Evolutionary conservation across 2,888 invertebrate genomes (phyloP).

Genomic region (Amblyteles armatorius): DNA sequence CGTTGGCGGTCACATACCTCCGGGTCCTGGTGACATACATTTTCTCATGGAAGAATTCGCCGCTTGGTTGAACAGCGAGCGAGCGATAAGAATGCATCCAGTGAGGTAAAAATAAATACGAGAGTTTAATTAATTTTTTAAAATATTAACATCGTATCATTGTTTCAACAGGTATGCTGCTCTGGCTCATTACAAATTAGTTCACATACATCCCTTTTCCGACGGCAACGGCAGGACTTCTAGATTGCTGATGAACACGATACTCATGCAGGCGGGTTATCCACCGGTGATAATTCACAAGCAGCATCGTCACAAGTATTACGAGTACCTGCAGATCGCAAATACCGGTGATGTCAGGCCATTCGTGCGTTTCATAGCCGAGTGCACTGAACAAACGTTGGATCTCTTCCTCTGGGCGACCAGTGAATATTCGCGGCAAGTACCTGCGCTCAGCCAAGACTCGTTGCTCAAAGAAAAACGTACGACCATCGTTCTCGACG

Average conservation of each 20-base stretch:
- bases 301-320: slow-evolving; percentile 93
- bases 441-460: slow-evolving; percentile 87
- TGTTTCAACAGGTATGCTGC: slow-evolving; percentile 92
- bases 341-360: slow-evolving; percentile 98
- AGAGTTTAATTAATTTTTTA: not conserved
- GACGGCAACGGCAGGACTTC: slow-evolving; percentile 99
- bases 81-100: slow-evolving; percentile 94
- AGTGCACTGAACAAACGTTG: slow-evolving; percentile 95
- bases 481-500: slow-evolving; percentile 77
- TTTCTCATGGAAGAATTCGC: slow-evolving; percentile 94
- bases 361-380: slow-evolving; percentile 97
- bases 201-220: slow-evolving; percentile 98
- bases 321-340: slow-evolving; percentile 94
- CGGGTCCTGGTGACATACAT: slow-evolving; percentile 93
- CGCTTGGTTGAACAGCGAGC: slow-evolving; percentile 97
- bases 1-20: slow-evolving; percentile 97
- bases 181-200: slow-evolving; percentile 97
- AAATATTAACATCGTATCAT: not conserved
- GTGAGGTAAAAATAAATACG: slow-evolving; percentile 87
- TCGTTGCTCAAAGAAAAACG: slow-evolving; percentile 73
- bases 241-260: slow-evolving; percentile 97
- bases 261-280: slow-evolving; percentile 97
- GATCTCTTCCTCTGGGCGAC: slow-evolving; percentile 95
- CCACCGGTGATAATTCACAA: slow-evolving; percentile 98
- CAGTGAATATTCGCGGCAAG: slow-evolving; percentile 89